Evolutionary conservation across 1,140 invertebrate species (phyloP).

Genomic region (Drosophila pruinosa): DNA sequence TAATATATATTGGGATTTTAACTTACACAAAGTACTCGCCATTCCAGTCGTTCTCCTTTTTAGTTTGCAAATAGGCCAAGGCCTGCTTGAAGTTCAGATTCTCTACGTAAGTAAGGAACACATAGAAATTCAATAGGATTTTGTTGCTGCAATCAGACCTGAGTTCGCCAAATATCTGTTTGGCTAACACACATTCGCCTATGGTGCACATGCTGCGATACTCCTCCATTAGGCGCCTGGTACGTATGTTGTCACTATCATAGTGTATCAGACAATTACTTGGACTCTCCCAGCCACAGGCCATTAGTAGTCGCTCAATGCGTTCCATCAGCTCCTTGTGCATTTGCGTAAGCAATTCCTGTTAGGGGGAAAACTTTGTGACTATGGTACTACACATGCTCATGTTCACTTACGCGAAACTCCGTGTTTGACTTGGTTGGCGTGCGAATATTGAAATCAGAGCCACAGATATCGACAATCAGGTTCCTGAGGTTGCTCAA

Average conservation of each 20-base stretch:
- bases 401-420: constrained; percentile 49
- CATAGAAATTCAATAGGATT: constrained; percentile 31
- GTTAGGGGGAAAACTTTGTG: too few relatives aligned
- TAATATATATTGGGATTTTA: too few relatives aligned
- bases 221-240: constrained; percentile 38
- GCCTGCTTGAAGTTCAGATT: constrained; percentile 41
- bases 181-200: constrained; percentile 43
- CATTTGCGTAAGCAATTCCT: constrained; percentile 72
- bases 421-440: constrained; percentile 59
- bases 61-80: background rate
- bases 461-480: constrained; percentile 54
- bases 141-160: constrained; percentile 9
- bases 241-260: constrained; percentile 8
- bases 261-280: background rate
- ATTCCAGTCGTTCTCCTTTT: constrained; percentile 24
- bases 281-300: constrained; percentile 23
- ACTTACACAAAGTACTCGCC: constrained; percentile 57
- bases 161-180: constrained; percentile 46
- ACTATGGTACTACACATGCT: background rate
- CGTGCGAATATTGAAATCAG: constrained; percentile 62
- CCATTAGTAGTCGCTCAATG: constrained; percentile 15
- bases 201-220: constrained; percentile 24
- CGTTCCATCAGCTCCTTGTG: constrained; percentile 60
- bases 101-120: constrained; percentile 53
- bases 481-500: constrained; percentile 52